Percentiles rank a stretch among this genome's conserved stretches.
Evolutionary conservation across 2,113 vertebrate species (phyloP).

Genomic region (Pelvicachromis taeniatus): DNA sequence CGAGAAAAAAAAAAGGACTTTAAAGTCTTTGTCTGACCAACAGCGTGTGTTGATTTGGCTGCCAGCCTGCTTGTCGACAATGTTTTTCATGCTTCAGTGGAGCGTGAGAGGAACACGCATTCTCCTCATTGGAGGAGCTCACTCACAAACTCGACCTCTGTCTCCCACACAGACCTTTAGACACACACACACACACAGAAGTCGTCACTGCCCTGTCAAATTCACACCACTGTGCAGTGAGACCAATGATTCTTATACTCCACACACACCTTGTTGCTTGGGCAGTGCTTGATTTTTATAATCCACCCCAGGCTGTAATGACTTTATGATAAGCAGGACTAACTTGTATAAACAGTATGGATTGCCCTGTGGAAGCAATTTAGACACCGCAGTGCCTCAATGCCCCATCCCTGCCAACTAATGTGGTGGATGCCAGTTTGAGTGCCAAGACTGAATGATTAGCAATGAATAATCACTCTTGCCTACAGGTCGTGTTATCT

Average conservation of each 20-base stretch:
- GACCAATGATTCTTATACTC: not conserved
- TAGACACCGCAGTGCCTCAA: not conserved
- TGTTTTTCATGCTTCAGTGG: slow-evolving; percentile 47
- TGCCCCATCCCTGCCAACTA: not conserved
- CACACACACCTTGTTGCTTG: not conserved
- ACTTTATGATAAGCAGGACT: slow-evolving; percentile 29
- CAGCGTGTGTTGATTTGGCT: slow-evolving; percentile 7
- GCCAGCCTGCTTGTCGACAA: slow-evolving; percentile 6
- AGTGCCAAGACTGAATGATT: slow-evolving; percentile 15
- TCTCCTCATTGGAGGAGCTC: slow-evolving; percentile 10
- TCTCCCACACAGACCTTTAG: not conserved
- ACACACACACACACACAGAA: not conserved
- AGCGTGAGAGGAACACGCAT: slow-evolving; percentile 24
- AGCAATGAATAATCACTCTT: not conserved
- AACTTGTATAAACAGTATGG: slow-evolving; percentile 35
- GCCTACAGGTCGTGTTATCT: not conserved
- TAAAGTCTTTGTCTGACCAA: slow-evolving; percentile 1
- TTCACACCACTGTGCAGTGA: not conserved
- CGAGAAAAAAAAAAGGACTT: not conserved
- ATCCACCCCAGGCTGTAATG: slow-evolving; percentile 28
- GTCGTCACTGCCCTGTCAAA: not conserved
- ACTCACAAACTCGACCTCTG: not conserved
- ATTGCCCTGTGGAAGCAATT: slow-evolving; percentile 40
- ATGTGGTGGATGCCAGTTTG: not conserved
- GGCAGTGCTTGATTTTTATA: slow-evolving; percentile 3